Base-by-base conservation (phyloP, 2,888 invertebrate species). In the Ornithoptera priamus region DNA sequence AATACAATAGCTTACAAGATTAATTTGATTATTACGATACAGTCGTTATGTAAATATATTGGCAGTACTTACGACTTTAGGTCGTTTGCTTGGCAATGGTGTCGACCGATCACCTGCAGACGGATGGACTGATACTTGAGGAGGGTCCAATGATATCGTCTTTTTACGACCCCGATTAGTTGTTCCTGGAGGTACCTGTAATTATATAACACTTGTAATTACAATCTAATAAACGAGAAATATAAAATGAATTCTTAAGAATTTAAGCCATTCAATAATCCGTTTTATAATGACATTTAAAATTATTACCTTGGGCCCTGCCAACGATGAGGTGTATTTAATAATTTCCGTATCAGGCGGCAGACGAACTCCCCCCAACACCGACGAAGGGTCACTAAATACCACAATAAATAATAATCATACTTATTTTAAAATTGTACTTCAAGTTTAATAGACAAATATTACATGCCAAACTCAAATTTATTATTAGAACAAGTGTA, bases 331-430 rank as follows among this genome's bases (percentile, higher is more conserved):
- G 75, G 97, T 97, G 86, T 97, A 97, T 88, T 97, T 97, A 83
- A 97, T 97, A 75, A 97, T 97, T 92, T 97, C 97, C 62, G 97
- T 97, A 83, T 97, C 97, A 57, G 97, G 97, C 74, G 97, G 97
- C 78, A 97, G 90, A 72, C 97, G 94, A 64, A 97, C 97, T 56
- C 96, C 96, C 72, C 97, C 97, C 82, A 97, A 91, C 84, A 97
- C 95, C 80, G 97, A 96, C 76, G 96, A 95, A 72, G 96, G 96
- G 90, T 97, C 97, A 91, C 96, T 97, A 69, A 69, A 71, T 62
- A 68, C 36, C 60, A 62, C 50, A 67, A 24, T 67, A 63, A 53
- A 53, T 53, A n/a, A 53, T n/a, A 1, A 53, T n/a, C 18, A n/a
- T 18, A 53, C 30, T 15, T 10, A 39, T 39, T 10, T 10, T 8